phyloP scores from a whole-genome alignment of 2,888 invertebrate genomes.

The Smittia sp. region DNA sequence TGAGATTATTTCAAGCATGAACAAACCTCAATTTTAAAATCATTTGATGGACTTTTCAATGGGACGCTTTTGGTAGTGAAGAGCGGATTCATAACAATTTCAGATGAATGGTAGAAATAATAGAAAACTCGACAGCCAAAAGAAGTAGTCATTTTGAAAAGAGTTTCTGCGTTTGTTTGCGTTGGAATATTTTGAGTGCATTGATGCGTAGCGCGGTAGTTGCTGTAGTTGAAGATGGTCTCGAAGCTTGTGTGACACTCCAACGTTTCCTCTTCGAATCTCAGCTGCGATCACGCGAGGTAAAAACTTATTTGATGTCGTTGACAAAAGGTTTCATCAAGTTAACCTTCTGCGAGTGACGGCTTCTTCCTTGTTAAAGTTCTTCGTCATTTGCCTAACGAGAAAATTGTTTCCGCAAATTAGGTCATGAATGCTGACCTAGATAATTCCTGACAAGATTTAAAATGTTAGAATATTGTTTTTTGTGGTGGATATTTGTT shows the following conservation, averaged over 20 bases:
- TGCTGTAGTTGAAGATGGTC: background rate
- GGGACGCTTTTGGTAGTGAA: background rate
- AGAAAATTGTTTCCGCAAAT: too few species aligned
- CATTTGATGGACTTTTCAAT: slow-evolving; percentile 23
- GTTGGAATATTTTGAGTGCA: background rate
- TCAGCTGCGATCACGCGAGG: background rate
- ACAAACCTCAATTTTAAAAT: slow-evolving; percentile 7
- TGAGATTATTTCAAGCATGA: slow-evolving; percentile 10
- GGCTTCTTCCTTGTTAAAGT: background rate
- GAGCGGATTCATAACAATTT: slow-evolving; percentile 27
- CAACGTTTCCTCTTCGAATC: background rate
- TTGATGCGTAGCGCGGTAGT: slow-evolving; percentile 16
- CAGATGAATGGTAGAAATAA: slow-evolving; percentile 1
- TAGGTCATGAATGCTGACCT: too few species aligned
- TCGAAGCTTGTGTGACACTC: background rate
- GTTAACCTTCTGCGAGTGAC: background rate
- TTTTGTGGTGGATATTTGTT: too few species aligned
- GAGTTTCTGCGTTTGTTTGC: background rate
- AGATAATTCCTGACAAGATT: background rate
- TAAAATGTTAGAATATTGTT: too few species aligned
- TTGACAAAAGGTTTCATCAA: background rate
- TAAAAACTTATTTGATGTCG: background rate
- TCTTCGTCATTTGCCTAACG: too few species aligned
- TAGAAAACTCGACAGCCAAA: background rate
- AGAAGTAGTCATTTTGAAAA: slow-evolving; percentile 1